Percentiles rank a stretch among this genome's conserved stretches.
Conservation (phyloP, 1,140 invertebrate genomes). For the Tetranychus urticae region DNA sequence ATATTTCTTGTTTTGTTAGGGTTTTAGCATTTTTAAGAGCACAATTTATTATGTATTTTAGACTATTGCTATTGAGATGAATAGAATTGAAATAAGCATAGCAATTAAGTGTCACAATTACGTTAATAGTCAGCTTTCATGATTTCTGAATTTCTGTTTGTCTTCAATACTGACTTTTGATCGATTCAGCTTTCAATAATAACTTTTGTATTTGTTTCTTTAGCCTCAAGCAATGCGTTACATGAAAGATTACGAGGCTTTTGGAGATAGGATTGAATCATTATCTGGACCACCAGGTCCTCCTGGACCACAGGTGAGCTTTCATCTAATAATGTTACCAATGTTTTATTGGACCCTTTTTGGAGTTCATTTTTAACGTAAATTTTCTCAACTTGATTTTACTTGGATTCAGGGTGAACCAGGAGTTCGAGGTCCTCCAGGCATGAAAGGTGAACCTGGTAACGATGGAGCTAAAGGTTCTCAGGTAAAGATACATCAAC, state of each 20-base stretch:
- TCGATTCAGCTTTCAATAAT: too few species aligned
- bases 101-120: too few species aligned
- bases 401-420: slow-evolving; percentile 1
- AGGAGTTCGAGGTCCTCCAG: slow-evolving; percentile 7
- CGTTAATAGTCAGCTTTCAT: too few species aligned
- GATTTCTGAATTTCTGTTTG: too few species aligned
- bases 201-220: not conserved
- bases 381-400: not conserved
- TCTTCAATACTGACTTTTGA: too few species aligned
- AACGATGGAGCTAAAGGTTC: slow-evolving; percentile 6
- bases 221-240: not conserved
- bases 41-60: too few species aligned
- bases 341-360: not conserved
- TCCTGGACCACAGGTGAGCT: slow-evolving; percentile 3
- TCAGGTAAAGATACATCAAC: not conserved
- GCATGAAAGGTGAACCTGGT: slow-evolving; percentile 8
- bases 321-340: not conserved
- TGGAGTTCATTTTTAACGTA: too few species aligned
- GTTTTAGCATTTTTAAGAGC: too few species aligned
- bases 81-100: too few species aligned
- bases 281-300: slow-evolving; percentile 6
- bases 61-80: too few species aligned
- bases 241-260: not conserved
- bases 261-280: not conserved
- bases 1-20: too few species aligned